Conservation (phyloP, 2,113 vertebrate species). For the Rutilus rutilus region DNA sequence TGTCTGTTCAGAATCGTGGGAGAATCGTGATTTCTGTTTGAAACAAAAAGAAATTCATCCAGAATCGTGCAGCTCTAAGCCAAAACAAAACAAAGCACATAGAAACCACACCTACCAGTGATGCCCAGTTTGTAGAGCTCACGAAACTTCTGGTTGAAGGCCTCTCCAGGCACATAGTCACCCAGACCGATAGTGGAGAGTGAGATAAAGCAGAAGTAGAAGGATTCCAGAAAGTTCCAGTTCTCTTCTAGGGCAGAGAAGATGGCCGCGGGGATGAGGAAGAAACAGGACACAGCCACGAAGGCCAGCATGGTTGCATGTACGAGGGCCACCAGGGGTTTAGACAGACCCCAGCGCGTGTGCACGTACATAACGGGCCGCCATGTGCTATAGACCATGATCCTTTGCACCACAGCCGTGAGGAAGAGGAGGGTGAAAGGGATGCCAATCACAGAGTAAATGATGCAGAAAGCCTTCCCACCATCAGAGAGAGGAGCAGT, state of each 20-base stretch:
- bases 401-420: constrained; percentile 92
- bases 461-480: constrained; percentile 95
- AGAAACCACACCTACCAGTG: constrained; percentile 82
- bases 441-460: constrained; percentile 95
- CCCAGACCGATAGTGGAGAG: constrained; percentile 96
- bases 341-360: constrained; percentile 88
- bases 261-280: constrained; percentile 91
- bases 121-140: constrained; percentile 95
- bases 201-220: constrained; percentile 98
- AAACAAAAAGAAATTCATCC: too few species aligned
- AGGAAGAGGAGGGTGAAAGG: constrained; percentile 97
- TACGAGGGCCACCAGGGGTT: constrained; percentile 85
- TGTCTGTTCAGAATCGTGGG: too few species aligned
- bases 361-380: constrained; percentile 87
- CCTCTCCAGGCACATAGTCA: constrained; percentile 95
- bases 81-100: constrained; percentile 21
- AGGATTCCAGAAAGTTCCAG: constrained; percentile 98
- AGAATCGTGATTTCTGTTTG: too few species aligned
- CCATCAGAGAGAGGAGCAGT: constrained; percentile 93
- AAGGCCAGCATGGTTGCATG: constrained; percentile 84
- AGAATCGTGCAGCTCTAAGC: too few species aligned
- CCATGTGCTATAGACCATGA: constrained; percentile 88
- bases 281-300: constrained; percentile 85
- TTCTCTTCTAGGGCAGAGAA: constrained; percentile 91
- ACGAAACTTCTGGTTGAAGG: constrained; percentile 88